Base-by-base conservation (phyloP, 2,113 vertebrate genomes). In the Crotalus viridis region DNA sequence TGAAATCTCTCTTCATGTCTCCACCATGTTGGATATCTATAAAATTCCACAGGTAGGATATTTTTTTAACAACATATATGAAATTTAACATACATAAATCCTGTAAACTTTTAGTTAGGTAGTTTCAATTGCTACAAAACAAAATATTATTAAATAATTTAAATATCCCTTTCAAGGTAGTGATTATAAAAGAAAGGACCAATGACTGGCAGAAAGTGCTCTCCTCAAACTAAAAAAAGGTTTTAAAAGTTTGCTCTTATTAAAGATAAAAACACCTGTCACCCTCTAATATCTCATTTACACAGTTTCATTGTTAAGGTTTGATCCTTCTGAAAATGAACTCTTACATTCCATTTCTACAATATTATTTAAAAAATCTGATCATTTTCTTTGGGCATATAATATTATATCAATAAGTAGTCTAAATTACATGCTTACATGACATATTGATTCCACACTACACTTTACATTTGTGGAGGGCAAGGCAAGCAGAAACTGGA, bases 31-130 rank as follows among this genome's bases (percentile, higher is more conserved):
- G 61, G n/a, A 85, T 59, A 86, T 46, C 12, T 91, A 57, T 28
- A 91, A 91, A 85, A 48, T 91, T 86, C 90, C 90, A 86, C 74
- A 91, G 81, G 74, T 91, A 21, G 39, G 55, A 56, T 19, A 56
- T 21, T n/a, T 69, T 74, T 74, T 81, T 81, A 9, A 9, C 33
- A 21, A 43, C 21, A 33, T 81, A 7, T 17, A 43, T 81, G 33
- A 81, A 81, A 43, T 21, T 39, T 81, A 81, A 21, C 17, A 39
- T 43, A 43, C 2, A 81, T 43, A 19, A 81, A 21, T 81, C 19
- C 33, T 81, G 17, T n/a, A n/a, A n/a, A 26, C 28, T n/a, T 64
- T n/a, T 28, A 64, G 3, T 81, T 81, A 81, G 6, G n/a, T 81
- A 81, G 6, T 43, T 81, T 81, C 33, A 43, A 21, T 43, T 39